Evolutionary conservation across 2,113 vertebrate species (phyloP), one percentile per base, ranked within the genome.

Genomic region (Mandrillus leucophaeus): DNA sequence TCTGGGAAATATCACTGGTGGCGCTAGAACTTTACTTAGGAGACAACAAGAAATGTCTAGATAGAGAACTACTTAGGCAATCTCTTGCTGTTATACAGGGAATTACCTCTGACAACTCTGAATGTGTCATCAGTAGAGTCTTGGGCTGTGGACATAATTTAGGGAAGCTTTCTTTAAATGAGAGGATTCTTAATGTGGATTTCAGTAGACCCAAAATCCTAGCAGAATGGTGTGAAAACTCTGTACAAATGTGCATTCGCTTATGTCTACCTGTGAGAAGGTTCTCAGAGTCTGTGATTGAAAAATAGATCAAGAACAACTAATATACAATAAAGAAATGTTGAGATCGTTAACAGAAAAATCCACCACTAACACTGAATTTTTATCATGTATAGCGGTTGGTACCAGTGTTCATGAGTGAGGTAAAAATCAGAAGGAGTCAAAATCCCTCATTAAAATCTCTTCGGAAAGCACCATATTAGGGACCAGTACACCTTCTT

Each of bases 1-100:
- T 93, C 72, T 96, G 92, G 86, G 87, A 96, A 97, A 97, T 89
- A 95, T 95, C 93, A 70, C 40, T 0, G 17, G 92, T 87, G 84
- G 96, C 86, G 90, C 0, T 59, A 59, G 68, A 70, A 43, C 79
- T 87, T 94, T 97, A 57, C 88, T 82, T 89, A 89, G 86, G 90
- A 84, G 82, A 94, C 32, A 27, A 57, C 66, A 87, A 87, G 83
- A 70, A 93, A 90, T 76, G 61, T 32, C 50, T 95, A 92, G 85
- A 93, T 27, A 76, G 88, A 96, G 95, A 88, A 93, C 76, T 90
- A 73, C 93, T 94, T 86, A 95, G n/a, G 61, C 48, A 78, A 25
- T 87, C 75, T 95, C 38, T 92, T 79, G 66, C 64, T 95, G 52
- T 90, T 94, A 57, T 85, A 55, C 45, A 81, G 89, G 87, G 43